Base-by-base conservation (phyloP, 2,113 vertebrate genomes). In the Syngnathoides biaculeatus region DNA sequence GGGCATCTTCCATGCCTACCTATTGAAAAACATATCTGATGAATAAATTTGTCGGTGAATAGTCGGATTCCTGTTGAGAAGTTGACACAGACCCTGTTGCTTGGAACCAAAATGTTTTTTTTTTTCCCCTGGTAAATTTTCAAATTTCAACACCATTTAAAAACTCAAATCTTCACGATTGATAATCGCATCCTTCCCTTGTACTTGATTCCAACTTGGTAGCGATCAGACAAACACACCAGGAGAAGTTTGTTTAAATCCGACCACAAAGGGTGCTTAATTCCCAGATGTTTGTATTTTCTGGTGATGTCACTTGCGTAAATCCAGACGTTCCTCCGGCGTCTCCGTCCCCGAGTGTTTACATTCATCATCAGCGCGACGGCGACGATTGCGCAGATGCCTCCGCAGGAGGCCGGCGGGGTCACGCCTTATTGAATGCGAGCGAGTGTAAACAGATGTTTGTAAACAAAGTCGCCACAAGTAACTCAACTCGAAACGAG, bases 391-490 rank as follows among this genome's bases (percentile, higher is more conserved):
- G 57, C 60, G 72, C 69, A 73, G 79, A 81, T 65, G 74, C 59
- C n/a, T 70, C 67, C 15, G 73, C 68, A 69, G 59, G 71, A 65
- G 75, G 82, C 74, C 70, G 52, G 70, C 47, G 8, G 38, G 81
- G 84, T 85, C 66, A 68, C 60, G 57, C 61, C 78, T 79, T 38
- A 13, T 38, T 19, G 73, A 26, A 55, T 61, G 13, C 0, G 64
- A 65, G 78, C 45, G 43, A 63, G 78, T 78, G 79, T 78, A 85
- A 85, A 86, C 90, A 91, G 86, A 90, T 87, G 88, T 83, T 75
- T 79, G 84, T 78, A 86, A 84, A 86, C 82, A 88, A 84, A 82
- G 85, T 78, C 69, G 86, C 83, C 81, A 82, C 72, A 84, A 88
- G 80, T 76, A 84, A 87, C 74, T 74, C 79, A 88, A 88, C 79